Evolutionary conservation across 2,888 invertebrate species (phyloP).

Genomic region (Actias luna): DNA sequence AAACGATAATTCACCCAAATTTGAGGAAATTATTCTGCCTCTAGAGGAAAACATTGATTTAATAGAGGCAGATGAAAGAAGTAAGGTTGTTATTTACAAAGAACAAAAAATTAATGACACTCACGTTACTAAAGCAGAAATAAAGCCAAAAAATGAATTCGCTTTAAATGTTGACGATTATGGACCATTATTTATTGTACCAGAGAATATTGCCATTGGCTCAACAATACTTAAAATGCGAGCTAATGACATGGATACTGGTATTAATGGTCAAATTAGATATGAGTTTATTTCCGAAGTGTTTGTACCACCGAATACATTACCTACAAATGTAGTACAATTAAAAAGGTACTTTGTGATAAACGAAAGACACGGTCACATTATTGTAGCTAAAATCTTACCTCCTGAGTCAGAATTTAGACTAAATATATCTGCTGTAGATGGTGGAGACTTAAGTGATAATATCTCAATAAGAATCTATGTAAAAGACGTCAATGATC

Average conservation of each 20-base stretch:
- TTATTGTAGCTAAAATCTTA: slow-evolving; percentile 86
- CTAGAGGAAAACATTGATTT: slow-evolving; percentile 86
- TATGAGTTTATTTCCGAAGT: slow-evolving; percentile 87
- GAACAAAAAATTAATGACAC: slow-evolving; percentile 59
- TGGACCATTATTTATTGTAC: slow-evolving; percentile 85
- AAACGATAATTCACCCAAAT: slow-evolving; percentile 90
- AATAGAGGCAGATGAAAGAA: slow-evolving; percentile 82
- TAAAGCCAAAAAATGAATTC: slow-evolving; percentile 66
- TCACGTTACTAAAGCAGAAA: slow-evolving; percentile 53
- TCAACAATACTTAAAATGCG: slow-evolving; percentile 85
- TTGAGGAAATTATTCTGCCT: slow-evolving; percentile 86
- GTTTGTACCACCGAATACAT: slow-evolving; percentile 80
- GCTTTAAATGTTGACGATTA: slow-evolving; percentile 50
- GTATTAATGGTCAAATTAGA: slow-evolving; percentile 85
- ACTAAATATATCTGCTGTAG: slow-evolving; percentile 88
- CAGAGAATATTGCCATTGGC: slow-evolving; percentile 88
- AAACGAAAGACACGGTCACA: slow-evolving; percentile 88
- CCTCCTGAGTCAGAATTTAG: slow-evolving; percentile 89
- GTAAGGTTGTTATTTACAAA: slow-evolving; percentile 68
- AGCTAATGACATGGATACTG: slow-evolving; percentile 88
- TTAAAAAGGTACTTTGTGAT: slow-evolving; percentile 87
- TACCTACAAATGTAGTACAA: slow-evolving; percentile 67
- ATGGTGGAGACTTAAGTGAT: slow-evolving; percentile 88
- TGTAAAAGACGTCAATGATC: slow-evolving; percentile 91
- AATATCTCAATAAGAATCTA: slow-evolving; percentile 86